Evolutionary conservation across 1,140 invertebrate genomes (phyloP), one percentile per base, ranked within the genome.

Genomic region (Ceratina calcarata): DNA sequence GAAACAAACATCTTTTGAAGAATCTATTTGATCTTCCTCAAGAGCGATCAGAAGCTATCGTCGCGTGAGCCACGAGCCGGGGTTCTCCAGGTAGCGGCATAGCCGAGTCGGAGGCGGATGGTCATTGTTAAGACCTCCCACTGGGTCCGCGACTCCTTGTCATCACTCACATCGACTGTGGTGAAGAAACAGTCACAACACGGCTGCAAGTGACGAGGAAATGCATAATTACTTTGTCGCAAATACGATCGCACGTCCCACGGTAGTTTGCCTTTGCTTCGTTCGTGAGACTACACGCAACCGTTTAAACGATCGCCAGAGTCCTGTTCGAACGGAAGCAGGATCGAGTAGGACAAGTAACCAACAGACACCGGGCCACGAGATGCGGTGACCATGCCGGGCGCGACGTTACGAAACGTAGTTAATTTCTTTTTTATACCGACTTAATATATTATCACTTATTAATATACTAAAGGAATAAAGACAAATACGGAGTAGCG

Each of bases 111-210:
- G 80, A 89, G 88, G 82, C 82, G 87, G 86, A 89, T 89, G 82
- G 86, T 83, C 86, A 89, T 89, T 89, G 88, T 89, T 82, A 80
- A 83, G 88, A 89, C 88, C 88, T 89, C 88, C 88, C 87, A 89
- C 87, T 67, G 88, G 85, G 88, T 64, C 81, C 73, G 85, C 86
- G 86, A 89, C 87, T 89, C 87, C 88, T 87, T 89, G 88, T 89
- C 88, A 89, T 89, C 88, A 87, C 87, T 89, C 88, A 88, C 86
- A 86, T 89, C 82, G 87, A 83, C 82, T 62, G 87, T 72, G 84
- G 83, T 53, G 78, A 86, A 74, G 80, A 84, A 88, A 81, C 88
- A 85, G 85, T 89, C 87, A 82, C 81, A 86, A 86, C 82, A 85
- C 80, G 70, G 60, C 84, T 70, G 68, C 81, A 69, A 89, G 86